Percentiles rank a stretch among this genome's conserved stretches.
Evolutionary conservation across 2,113 vertebrate species (phyloP).

Genomic region (Protobothrops mucrosquamatus): DNA sequence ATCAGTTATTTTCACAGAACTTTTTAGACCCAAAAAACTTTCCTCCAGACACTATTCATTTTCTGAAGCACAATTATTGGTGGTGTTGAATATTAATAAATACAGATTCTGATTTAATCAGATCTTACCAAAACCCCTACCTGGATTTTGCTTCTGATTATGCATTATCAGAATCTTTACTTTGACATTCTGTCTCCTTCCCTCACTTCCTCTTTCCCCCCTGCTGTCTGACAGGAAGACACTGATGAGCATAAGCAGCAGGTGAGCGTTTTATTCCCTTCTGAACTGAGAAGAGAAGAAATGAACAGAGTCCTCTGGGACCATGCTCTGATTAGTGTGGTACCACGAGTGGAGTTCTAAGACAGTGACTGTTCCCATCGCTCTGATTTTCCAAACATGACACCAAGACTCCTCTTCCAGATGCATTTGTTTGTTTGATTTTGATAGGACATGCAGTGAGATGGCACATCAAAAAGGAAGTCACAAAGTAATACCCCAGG

Average conservation of each 20-base stretch:
- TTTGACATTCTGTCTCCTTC: slow-evolving; percentile 17
- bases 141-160: slow-evolving; percentile 59
- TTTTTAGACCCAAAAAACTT: slow-evolving; percentile 8
- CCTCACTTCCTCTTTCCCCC: neutral
- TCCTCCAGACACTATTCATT: slow-evolving; percentile 7
- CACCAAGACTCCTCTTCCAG: slow-evolving; percentile 31
- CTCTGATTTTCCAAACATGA: slow-evolving; percentile 22
- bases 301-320: slow-evolving; percentile 7
- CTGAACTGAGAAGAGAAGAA: slow-evolving; percentile 59
- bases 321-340: slow-evolving; percentile 15
- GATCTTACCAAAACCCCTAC: slow-evolving; percentile 51
- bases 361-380: slow-evolving; percentile 18
- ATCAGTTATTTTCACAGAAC: neutral
- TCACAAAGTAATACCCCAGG: slow-evolving; percentile 43
- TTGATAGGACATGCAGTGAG: slow-evolving; percentile 42
- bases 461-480: slow-evolving; percentile 38
- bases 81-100: slow-evolving; percentile 48
- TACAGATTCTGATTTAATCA: slow-evolving; percentile 62
- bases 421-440: slow-evolving; percentile 48
- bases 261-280: slow-evolving; percentile 50
- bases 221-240: slow-evolving; percentile 58
- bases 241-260: slow-evolving; percentile 57
- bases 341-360: slow-evolving; percentile 16
- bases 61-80: slow-evolving; percentile 27
- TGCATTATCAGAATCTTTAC: slow-evolving; percentile 44